Evolutionary conservation across 2,113 vertebrate species (phyloP).

Genomic region (Himantopus leucocephalus): DNA sequence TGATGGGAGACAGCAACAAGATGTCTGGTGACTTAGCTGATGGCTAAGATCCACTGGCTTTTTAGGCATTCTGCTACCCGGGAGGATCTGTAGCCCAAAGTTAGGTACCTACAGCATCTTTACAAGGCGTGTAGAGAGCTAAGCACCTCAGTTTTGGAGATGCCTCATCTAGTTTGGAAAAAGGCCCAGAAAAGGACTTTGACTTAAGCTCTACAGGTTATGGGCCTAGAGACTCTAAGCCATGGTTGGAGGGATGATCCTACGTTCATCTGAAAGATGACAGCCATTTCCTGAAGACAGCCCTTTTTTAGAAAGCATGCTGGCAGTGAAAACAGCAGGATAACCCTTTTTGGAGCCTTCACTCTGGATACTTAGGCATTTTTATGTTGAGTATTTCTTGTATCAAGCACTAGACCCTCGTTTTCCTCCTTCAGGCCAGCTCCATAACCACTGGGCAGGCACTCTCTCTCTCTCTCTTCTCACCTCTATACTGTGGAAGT

Average conservation of each 20-base stretch:
- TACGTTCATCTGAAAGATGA: background rate
- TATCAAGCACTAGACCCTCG: background rate
- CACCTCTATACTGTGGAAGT: background rate
- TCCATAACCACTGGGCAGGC: background rate
- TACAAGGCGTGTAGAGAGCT: accelerated
- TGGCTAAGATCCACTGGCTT: background rate
- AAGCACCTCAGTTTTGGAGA: background rate
- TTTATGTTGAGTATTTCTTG: background rate
- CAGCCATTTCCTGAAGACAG: background rate
- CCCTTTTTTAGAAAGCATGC: background rate
- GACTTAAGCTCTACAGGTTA: background rate
- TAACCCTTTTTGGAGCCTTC: background rate
- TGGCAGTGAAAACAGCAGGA: background rate
- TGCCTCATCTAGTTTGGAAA: background rate
- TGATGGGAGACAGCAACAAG: background rate
- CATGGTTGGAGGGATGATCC: background rate
- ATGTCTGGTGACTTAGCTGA: background rate
- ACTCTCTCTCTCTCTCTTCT: background rate
- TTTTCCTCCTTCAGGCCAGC: background rate
- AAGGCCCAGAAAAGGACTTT: background rate
- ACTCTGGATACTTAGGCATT: background rate
- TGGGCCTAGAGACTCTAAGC: background rate
- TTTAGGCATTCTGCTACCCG: background rate
- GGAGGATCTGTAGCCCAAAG: background rate
- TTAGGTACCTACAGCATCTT: background rate